Evolutionary conservation across 1,140 invertebrate species (phyloP).

Genomic region (Chionoecetes opilio): DNA sequence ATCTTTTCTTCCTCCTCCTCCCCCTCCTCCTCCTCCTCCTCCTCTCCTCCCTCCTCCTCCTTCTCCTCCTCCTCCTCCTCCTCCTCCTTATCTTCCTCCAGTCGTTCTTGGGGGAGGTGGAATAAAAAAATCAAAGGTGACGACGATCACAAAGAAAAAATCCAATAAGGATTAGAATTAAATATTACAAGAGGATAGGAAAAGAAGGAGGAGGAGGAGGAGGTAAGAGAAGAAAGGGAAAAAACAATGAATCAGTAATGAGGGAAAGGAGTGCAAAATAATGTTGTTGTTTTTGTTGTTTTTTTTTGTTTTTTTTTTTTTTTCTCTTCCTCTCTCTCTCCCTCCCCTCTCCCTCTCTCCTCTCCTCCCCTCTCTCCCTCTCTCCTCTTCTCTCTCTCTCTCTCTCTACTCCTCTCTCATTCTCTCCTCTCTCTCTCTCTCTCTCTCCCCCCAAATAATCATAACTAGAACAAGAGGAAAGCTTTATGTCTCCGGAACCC

Average conservation of each 20-base stretch:
- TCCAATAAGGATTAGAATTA: background rate
- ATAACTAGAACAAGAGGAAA: no score
- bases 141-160: background rate
- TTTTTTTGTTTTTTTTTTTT: no score
- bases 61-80: slow-evolving; percentile 25
- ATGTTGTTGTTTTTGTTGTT: no score
- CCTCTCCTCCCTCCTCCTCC: slow-evolving; percentile 24
- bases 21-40: background rate
- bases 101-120: background rate
- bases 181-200: background rate
- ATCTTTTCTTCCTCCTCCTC: no score
- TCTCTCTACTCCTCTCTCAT: background rate
- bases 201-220: background rate
- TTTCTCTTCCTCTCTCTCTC: no score
- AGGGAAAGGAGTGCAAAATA: background rate
- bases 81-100: slow-evolving; percentile 1
- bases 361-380: background rate
- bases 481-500: no score
- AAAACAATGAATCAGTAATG: background rate
- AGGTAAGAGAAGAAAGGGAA: background rate
- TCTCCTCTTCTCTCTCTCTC: background rate
- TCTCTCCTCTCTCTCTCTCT: background rate
- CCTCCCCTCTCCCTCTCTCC: background rate
- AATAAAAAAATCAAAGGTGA: background rate
- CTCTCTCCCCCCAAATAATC: background rate